These are phyloP conservation scores for Phataginus tricuspis DNA, from an alignment of 2,797 vertebrate genomes.

Conservation along the genomic window DNA sequence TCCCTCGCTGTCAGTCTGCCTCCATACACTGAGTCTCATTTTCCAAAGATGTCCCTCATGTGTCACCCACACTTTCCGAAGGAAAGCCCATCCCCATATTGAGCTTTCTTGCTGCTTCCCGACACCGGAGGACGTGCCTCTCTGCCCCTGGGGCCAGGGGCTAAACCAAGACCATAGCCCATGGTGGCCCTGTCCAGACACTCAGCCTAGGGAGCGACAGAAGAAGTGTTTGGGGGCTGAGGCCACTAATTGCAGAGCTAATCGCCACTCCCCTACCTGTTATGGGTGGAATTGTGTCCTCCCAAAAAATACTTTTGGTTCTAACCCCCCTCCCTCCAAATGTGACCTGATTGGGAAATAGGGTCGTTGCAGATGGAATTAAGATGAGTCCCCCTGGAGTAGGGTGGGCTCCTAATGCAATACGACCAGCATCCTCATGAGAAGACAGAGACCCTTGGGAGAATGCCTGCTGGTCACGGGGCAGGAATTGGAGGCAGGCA, in stretches of 20 bases:
- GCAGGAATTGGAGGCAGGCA: fast-evolving
- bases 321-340: not conserved
- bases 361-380: too few relatives aligned
- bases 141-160: too few relatives aligned
- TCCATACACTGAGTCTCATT: not conserved
- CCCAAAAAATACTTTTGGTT: fast-evolving
- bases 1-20: not conserved
- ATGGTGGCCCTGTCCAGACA: fast-evolving
- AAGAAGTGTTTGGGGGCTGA: not conserved
- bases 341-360: not conserved
- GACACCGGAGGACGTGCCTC: too few relatives aligned
- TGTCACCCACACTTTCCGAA: not conserved
- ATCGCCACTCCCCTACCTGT: not conserved
- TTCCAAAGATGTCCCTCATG: not conserved
- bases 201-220: not conserved
- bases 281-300: not conserved
- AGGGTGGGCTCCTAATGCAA: fast-evolving
- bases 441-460: not conserved
- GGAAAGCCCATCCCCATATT: too few relatives aligned
- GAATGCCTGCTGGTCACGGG: fast-evolving
- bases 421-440: fast-evolving
- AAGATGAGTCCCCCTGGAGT: not conserved
- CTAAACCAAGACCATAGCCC: not conserved
- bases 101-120: too few relatives aligned
- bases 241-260: not conserved